Evolutionary conservation across 2,113 vertebrate species (phyloP), one percentile per base, ranked within the genome.

Genomic region (Nyctereutes procyonoides): DNA sequence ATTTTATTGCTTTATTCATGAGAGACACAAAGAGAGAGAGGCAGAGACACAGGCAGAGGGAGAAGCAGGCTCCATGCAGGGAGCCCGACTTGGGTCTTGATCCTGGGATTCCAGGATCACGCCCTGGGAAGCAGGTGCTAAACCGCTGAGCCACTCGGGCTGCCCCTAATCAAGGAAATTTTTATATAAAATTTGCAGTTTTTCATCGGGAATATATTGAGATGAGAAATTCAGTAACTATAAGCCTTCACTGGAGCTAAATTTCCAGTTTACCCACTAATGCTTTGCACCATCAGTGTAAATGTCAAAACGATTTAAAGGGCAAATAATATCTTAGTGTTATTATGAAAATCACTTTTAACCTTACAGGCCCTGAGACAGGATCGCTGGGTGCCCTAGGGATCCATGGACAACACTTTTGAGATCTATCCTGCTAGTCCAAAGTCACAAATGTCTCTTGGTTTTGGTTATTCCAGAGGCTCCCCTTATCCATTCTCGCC

Each of bases 281-380:
- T 65, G 62, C 13, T 92, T 87, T 96, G 8, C 24, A 79, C 26
- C 15, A 20, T 58, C 15, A 84, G 4, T 43, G 32, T 24, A 93
- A 63, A 76, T 83, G 48, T 83, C 74, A 83, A 63, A 85, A 90
- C 43, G 63, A 88, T 51, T 71, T 77, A 77, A 90, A 90, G 32
- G 55, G 12, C 12, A 43, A 71, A 65, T 62, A 67, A 82, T n/a
- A 65, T 14, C 30, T 93, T 62, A 69, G n/a, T 55, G 35, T 92
- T 74, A 56, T 53, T 48, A 85, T 67, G n/a, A 92, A 92, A 80
- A 67, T 67, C 12, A 63, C 15, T 80, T 95, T 60, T 74, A 77
- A 84, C 48, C 14, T 38, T 89, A 26, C 5, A 28, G 20, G 11
- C 19, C 71, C 58, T 17, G 58, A 22, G 16, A 58, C 53, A 79